These are phyloP conservation scores for Aphodius sticticus DNA, from an alignment of 2,888 invertebrate species.

Conservation along the genomic window DNA sequence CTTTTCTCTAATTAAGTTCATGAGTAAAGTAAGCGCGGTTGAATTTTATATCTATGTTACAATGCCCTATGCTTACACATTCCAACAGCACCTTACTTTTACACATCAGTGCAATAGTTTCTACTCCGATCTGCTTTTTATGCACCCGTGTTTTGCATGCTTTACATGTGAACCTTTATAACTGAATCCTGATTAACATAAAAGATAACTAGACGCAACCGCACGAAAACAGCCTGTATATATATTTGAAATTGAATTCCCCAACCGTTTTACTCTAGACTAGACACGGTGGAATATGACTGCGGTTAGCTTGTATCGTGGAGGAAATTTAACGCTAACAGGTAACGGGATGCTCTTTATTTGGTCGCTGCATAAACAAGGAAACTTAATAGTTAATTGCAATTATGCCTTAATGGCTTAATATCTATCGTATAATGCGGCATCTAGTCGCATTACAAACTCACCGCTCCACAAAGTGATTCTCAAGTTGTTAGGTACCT, in stretches of 20 bases:
- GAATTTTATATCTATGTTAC: no score
- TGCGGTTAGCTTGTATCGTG: neutral
- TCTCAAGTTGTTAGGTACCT: neutral
- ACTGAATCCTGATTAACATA: no score
- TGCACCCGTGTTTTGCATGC: no score
- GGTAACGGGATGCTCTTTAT: slow-evolving; percentile 22
- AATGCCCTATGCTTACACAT: no score
- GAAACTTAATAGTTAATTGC: slow-evolving; percentile 22
- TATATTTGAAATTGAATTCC: neutral
- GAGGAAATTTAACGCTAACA: slow-evolving; percentile 10
- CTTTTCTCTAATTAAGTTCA: no score
- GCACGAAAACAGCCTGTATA: neutral
- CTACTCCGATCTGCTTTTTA: no score
- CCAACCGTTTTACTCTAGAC: neutral
- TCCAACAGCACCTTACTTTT: no score
- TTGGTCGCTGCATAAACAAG: slow-evolving; percentile 20
- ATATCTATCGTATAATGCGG: slow-evolving; percentile 9
- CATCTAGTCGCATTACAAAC: neutral
- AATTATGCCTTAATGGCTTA: slow-evolving; percentile 21
- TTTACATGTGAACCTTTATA: no score
- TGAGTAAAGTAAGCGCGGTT: no score
- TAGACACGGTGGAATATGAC: neutral
- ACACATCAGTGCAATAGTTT: no score
- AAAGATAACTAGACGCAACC: no score
- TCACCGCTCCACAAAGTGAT: neutral